phyloP scores from a whole-genome alignment of 2,888 invertebrate genomes.

The Anaspis maculata region DNA sequence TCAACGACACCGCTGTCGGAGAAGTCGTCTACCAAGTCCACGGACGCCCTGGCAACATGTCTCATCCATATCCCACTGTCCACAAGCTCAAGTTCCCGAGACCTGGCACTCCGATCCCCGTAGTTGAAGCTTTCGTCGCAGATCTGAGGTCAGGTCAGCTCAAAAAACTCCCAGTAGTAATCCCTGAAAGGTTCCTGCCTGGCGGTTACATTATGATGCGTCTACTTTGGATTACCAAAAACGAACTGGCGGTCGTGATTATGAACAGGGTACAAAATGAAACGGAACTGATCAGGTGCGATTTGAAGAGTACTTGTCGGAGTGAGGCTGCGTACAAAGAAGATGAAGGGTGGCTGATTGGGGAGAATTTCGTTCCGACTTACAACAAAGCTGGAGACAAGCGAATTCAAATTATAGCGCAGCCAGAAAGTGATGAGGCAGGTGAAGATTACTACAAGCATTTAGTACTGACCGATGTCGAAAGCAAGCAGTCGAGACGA shows the following conservation, averaged over 20 bases:
- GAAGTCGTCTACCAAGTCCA: slow-evolving; percentile 59
- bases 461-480: slow-evolving; percentile 25
- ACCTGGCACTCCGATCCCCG: no score
- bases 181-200: slow-evolving; percentile 18
- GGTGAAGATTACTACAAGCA: slow-evolving; percentile 31
- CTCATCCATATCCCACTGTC: slow-evolving; percentile 72
- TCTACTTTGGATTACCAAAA: slow-evolving; percentile 66
- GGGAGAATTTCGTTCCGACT: slow-evolving; percentile 49
- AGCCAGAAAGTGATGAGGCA: no score
- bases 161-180: slow-evolving; percentile 47
- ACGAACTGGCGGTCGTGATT: slow-evolving; percentile 66
- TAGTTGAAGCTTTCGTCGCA: slow-evolving; percentile 56
- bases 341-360: slow-evolving; percentile 65
- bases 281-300: slow-evolving; percentile 25
- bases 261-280: slow-evolving; percentile 78
- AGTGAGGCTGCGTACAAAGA: slow-evolving; percentile 47
- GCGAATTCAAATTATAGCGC: slow-evolving; percentile 27
- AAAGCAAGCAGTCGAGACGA: slow-evolving; percentile 33
- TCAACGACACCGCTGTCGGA: slow-evolving; percentile 64
- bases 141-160: slow-evolving; percentile 42
- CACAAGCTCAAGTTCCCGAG: no score
- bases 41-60: slow-evolving; percentile 52
- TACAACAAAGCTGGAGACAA: slow-evolving; percentile 43
- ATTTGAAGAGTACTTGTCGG: slow-evolving; percentile 12
- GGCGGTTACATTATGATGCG: slow-evolving; percentile 58